Evolutionary conservation across 2,888 invertebrate genomes (phyloP).

Genomic region (Eupeodes luniger): DNA sequence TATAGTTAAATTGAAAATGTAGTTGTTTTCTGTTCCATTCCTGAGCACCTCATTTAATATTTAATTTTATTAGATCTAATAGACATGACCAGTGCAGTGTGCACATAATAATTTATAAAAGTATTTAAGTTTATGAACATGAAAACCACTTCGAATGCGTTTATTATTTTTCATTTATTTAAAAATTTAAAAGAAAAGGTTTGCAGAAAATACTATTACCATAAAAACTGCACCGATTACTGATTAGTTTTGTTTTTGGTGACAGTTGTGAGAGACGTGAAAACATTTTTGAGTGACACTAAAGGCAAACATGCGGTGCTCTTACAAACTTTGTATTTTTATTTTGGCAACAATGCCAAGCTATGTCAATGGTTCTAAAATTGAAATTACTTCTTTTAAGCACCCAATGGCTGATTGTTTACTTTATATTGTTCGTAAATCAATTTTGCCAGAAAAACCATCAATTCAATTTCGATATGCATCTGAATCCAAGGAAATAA

Average conservation of each 20-base stretch:
- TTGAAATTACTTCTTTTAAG: neutral
- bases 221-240: too few species aligned
- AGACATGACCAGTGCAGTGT: too few species aligned
- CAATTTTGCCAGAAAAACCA: neutral
- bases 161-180: too few species aligned
- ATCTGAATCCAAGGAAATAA: neutral
- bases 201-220: too few species aligned
- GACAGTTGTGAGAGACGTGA: neutral
- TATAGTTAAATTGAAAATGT: too few species aligned
- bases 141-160: too few species aligned
- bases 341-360: neutral
- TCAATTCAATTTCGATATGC: slow-evolving; percentile 7
- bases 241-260: neutral
- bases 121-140: too few species aligned
- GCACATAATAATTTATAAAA: too few species aligned
- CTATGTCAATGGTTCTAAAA: neutral
- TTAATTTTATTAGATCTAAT: too few species aligned
- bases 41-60: too few species aligned
- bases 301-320: neutral
- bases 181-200: too few species aligned
- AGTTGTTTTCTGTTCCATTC: too few species aligned
- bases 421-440: neutral
- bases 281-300: neutral
- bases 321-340: neutral
- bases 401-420: slow-evolving; percentile 1